These are phyloP conservation scores for Nudaria mundana DNA, from an alignment of 2,888 invertebrate genomes.

Conservation along the genomic window DNA sequence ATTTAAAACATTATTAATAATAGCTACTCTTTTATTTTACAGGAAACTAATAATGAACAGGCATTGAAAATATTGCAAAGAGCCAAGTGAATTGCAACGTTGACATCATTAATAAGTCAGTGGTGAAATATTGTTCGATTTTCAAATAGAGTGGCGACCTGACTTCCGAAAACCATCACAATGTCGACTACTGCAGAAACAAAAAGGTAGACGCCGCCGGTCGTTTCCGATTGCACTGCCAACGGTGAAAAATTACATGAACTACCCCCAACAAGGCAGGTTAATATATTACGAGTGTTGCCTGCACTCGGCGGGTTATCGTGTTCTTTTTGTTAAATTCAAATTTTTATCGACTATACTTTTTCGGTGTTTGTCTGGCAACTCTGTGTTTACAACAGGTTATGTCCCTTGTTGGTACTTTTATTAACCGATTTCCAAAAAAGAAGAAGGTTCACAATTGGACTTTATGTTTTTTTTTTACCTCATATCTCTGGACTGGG, in stretches of 20 bases:
- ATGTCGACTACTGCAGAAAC: constrained; percentile 58
- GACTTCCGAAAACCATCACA: constrained; percentile 75
- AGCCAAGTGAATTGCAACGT: constrained; percentile 33
- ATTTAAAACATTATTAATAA: too few species aligned
- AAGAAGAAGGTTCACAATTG: too few species aligned
- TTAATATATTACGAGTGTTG: constrained; percentile 59
- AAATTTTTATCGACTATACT: constrained; percentile 30
- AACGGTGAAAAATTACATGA: constrained; percentile 75
- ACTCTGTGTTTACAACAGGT: background rate
- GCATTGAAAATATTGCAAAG: constrained; percentile 20
- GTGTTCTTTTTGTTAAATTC: constrained; percentile 31
- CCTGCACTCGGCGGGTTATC: constrained; percentile 24
- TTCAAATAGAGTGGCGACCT: constrained; percentile 64
- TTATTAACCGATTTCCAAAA: too few species aligned
- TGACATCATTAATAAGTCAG: constrained; percentile 62
- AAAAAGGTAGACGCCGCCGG: constrained; percentile 70
- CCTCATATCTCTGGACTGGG: too few species aligned
- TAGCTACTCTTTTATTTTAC: too few species aligned
- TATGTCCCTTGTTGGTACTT: background rate
- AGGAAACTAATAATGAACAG: constrained; percentile 2
- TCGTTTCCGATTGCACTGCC: constrained; percentile 76
- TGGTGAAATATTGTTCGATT: constrained; percentile 68
- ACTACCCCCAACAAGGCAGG: constrained; percentile 48
- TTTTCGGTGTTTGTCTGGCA: constrained; percentile 10
- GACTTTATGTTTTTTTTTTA: too few species aligned